These are phyloP conservation scores for Drosophila pandora DNA, from an alignment of 1,140 invertebrate genomes.

Conservation along the genomic window DNA sequence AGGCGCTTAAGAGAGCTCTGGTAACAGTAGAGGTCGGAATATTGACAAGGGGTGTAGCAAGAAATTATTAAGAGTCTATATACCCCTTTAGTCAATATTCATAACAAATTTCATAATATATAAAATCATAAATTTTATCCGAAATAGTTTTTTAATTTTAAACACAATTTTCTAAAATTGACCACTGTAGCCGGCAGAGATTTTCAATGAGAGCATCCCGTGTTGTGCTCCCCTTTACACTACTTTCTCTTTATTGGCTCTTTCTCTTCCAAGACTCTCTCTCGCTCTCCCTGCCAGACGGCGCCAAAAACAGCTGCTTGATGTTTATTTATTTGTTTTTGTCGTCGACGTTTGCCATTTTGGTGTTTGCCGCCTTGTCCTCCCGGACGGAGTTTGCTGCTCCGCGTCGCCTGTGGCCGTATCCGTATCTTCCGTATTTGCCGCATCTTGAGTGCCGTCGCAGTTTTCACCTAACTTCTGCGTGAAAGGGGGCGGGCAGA, in stretches of 20 bases:
- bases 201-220: constrained; percentile 4
- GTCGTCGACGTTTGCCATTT: constrained; percentile 13
- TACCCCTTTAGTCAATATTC: too few species aligned
- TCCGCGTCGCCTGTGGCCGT: constrained; percentile 18
- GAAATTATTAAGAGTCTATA: too few species aligned
- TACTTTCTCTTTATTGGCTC: not conserved
- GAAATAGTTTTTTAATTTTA: too few species aligned
- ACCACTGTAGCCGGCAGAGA: constrained; percentile 55
- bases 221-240: not conserved
- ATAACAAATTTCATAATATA: too few species aligned
- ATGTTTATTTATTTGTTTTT: constrained; percentile 79
- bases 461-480: constrained; percentile 47
- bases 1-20: not conserved
- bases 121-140: too few species aligned
- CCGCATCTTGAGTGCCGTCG: constrained; percentile 44
- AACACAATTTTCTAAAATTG: not conserved
- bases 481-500: not conserved
- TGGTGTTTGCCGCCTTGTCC: constrained; percentile 29
- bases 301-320: constrained; percentile 73
- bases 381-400: constrained; percentile 28
- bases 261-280: constrained; percentile 5
- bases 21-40: not conserved
- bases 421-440: constrained; percentile 30
- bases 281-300: constrained; percentile 15
- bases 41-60: not conserved